Evolutionary conservation across 2,113 vertebrate genomes (phyloP), one percentile per base, ranked within the genome.

Genomic region (Leucoraja erinaceus): DNA sequence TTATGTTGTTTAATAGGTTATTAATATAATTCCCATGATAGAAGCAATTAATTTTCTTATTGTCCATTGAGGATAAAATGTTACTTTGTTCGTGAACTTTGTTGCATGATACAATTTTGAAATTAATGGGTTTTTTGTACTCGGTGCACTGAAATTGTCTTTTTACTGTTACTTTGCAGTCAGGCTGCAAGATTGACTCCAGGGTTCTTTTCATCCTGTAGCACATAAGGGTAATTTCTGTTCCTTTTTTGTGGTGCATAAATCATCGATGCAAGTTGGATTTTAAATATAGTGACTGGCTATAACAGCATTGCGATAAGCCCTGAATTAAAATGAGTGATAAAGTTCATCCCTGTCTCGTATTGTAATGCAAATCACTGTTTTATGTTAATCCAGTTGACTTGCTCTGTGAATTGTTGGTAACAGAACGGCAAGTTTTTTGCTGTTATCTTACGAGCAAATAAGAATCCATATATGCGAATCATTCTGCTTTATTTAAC

Each of bases 341-440:
- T 88, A 66, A 90, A 90, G 63, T 90, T 90, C 61, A 90, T 63
- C 11, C n/a, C n/a, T 90, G 61, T 31, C 84, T 88, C 56, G 2
- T 66, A 33, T 18, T 90, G 86, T 33, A 31, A 63, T 88, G 83
- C 63, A 56, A 63, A 66, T 90, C 61, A 22, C 31, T 90, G 4
- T 33, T 68, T 90, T 90, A 33, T 90, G 61, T 90, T 90, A 68
- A 90, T 68, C 86, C 61, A 68, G n/a, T 90, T 68, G 86, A 90
- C 61, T 20, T 66, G n/a, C 31, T 90, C 86, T 20, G 61, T 90
- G 86, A 90, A 90, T 66, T 90, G 86, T 88, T 90, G 25, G 66
- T 31, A 66, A 66, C 56, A 90, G 83, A 61, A n/a, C 33, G 31
- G 84, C n/a, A 31, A 12, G 68, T 90, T 33, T 47, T 31, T 33